Conservation (phyloP, 2,888 invertebrate species). For the Metallyticus violacea region DNA sequence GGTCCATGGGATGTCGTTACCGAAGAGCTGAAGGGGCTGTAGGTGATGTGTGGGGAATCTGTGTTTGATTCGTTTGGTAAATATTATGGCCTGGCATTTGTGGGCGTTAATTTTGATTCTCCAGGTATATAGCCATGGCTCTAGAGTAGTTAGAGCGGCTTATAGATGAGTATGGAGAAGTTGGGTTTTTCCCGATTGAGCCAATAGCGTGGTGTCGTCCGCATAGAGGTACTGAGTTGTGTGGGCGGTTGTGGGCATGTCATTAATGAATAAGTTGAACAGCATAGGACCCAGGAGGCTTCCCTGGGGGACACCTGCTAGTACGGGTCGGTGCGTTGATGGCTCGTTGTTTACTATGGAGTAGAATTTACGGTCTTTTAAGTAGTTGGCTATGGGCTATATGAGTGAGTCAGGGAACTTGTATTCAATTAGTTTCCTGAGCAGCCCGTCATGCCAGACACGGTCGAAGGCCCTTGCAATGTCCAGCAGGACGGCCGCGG, state of each 20-base stretch:
- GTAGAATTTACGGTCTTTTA: too few species aligned
- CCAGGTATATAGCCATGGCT: background rate
- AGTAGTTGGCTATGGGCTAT: too few species aligned
- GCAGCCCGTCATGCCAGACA: background rate
- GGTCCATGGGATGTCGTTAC: background rate
- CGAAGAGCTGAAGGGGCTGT: background rate
- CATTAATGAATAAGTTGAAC: background rate
- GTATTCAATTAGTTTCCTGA: too few species aligned
- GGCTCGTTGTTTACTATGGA: too few species aligned
- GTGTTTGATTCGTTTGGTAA: background rate
- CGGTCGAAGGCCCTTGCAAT: background rate
- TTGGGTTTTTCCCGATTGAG: too few species aligned
- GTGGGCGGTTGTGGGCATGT: background rate
- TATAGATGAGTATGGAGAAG: background rate
- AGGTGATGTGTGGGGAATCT: too few species aligned
- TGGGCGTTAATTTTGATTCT: background rate
- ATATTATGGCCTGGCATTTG: background rate
- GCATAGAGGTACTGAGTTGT: background rate
- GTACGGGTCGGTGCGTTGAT: background rate
- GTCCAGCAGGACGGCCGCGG: conserved; percentile 34
- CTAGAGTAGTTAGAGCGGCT: background rate
- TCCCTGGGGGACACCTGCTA: background rate
- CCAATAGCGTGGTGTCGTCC: background rate
- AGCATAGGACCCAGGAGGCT: background rate
- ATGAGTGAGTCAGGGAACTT: too few species aligned